Evolutionary conservation across 2,888 invertebrate species (phyloP).

Genomic region (Lycophotia porphyrea): DNA sequence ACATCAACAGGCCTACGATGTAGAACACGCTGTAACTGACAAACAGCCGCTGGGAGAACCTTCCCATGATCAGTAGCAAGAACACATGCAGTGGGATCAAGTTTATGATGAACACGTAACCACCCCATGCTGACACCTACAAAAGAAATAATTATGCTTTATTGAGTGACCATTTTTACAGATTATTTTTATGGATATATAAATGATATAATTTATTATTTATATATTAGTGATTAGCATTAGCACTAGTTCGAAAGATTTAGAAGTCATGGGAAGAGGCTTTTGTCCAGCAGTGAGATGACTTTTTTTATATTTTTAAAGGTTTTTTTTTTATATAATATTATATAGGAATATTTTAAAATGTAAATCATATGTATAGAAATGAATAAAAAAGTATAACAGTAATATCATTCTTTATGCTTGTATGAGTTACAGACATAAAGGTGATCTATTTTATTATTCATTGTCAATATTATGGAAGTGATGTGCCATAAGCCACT

Average conservation of each 20-base stretch:
- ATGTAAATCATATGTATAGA: too few relatives aligned
- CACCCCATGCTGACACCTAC: slow-evolving; percentile 99
- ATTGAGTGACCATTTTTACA: not conserved
- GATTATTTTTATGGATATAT: too few relatives aligned
- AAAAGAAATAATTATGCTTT: slow-evolving; percentile 54
- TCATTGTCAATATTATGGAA: slow-evolving; percentile 8
- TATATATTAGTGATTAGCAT: too few relatives aligned
- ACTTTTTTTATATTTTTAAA: too few relatives aligned
- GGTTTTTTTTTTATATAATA: too few relatives aligned
- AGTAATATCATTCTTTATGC: not conserved
- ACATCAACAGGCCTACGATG: slow-evolving; percentile 97
- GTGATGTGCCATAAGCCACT: not conserved
- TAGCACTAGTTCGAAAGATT: not conserved
- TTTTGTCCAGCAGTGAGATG: too few relatives aligned
- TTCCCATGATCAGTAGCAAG: slow-evolving; percentile 97
- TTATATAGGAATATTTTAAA: too few relatives aligned
- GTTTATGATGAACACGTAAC: slow-evolving; percentile 99
- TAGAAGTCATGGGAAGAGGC: too few relatives aligned
- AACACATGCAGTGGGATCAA: slow-evolving; percentile 99
- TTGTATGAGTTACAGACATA: too few relatives aligned
- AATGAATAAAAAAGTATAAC: too few relatives aligned
- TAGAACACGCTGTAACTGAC: slow-evolving; percentile 99
- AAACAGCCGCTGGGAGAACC: slow-evolving; percentile 97
- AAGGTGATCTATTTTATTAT: not conserved
- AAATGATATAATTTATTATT: too few relatives aligned